Percentiles rank a stretch among this genome's conserved stretches.
Evolutionary conservation across 2,113 vertebrate genomes (phyloP).

Genomic region (Platysternon megacephalum): DNA sequence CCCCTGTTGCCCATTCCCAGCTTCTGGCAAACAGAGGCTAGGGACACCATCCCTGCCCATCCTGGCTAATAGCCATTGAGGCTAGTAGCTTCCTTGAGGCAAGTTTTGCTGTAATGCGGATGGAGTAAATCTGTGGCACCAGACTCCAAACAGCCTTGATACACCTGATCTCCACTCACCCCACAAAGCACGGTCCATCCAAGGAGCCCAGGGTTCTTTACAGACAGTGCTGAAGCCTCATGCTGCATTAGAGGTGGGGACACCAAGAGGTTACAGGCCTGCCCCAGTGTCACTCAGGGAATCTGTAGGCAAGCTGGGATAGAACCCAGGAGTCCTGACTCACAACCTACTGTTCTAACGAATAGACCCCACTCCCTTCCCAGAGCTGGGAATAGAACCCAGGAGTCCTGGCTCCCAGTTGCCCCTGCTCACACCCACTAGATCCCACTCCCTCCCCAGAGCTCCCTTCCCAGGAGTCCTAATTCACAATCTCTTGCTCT

Average conservation of each 20-base stretch:
- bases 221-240: neutral
- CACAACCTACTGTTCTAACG: too few relatives aligned
- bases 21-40: too few relatives aligned
- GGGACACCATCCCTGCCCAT: too few relatives aligned
- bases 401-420: too few relatives aligned
- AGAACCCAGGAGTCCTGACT: too few relatives aligned
- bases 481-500: neutral
- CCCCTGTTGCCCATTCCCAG: too few relatives aligned
- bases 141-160: neutral
- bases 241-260: too few relatives aligned
- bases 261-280: neutral
- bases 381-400: too few relatives aligned
- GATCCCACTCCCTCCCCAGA: neutral
- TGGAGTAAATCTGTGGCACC: neutral
- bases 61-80: too few relatives aligned
- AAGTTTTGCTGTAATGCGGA: neutral
- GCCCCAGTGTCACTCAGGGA: neutral
- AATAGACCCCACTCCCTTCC: too few relatives aligned
- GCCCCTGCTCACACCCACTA: neutral
- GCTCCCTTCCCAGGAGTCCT: rapidly evolving
- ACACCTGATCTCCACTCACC: neutral
- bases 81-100: too few relatives aligned
- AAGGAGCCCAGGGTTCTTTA: neutral
- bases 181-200: neutral
- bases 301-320: too few relatives aligned